Percentiles rank a stretch among this genome's conserved stretches.
phyloP scores from a whole-genome alignment of 64 coral and sea anemone species.

The Montipora efflorescens region DNA sequence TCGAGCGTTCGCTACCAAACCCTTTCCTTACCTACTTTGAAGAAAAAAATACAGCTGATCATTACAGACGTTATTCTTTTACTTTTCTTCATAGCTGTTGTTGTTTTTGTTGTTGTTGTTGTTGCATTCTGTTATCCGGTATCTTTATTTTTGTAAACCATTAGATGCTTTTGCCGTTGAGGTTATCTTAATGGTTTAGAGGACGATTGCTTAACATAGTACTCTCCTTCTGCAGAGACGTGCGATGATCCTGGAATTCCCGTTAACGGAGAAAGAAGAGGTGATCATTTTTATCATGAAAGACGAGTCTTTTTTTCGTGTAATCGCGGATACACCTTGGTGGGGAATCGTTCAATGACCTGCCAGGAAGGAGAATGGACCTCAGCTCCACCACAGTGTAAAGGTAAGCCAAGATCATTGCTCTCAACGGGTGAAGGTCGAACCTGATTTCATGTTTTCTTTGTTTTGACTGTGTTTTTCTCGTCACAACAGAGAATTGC shows the following conservation, averaged over 20 bases:
- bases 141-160: no score
- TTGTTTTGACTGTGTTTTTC: no score
- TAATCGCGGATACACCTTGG: not conserved
- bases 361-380: conserved; percentile 59
- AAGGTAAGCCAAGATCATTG: not conserved
- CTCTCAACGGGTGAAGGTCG: no score
- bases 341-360: conserved; percentile 7
- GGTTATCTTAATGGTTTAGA: not conserved
- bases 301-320: conserved; percentile 43
- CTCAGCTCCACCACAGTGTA: conserved; percentile 7
- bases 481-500: not conserved
- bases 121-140: no score
- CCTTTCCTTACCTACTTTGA: no score
- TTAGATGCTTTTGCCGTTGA: not conserved
- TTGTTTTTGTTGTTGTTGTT: no score
- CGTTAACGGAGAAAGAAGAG: conserved; percentile 22
- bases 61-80: no score
- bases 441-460: no score
- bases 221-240: not conserved
- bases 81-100: no score
- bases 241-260: conserved; percentile 59
- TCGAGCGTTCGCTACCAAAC: no score
- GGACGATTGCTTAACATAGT: not conserved
- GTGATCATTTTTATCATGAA: conserved; percentile 34
- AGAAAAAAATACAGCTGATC: no score